Percentiles rank a stretch among this genome's conserved stretches.
Evolutionary conservation across 2,888 invertebrate genomes (phyloP).

Genomic region (Sussaba pulchella): DNA sequence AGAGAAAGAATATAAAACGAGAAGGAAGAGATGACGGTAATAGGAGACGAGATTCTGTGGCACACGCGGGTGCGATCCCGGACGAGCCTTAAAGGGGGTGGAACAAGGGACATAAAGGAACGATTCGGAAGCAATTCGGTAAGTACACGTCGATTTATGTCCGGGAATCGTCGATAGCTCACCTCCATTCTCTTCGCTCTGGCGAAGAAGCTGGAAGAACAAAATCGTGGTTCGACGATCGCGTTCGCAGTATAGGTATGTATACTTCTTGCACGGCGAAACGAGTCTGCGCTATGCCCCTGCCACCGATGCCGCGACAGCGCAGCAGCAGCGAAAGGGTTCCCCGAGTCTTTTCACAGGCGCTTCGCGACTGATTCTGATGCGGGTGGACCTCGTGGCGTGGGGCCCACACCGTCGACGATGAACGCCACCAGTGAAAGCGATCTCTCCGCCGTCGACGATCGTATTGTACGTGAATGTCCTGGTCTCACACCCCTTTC

Average conservation of each 20-base stretch:
- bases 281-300: neutral
- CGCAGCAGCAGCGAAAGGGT: constrained; percentile 17
- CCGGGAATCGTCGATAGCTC: constrained; percentile 80
- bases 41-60: constrained; percentile 47
- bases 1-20: constrained; percentile 19
- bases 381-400: constrained; percentile 43
- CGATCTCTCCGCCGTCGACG: constrained; percentile 59
- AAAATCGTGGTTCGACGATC: constrained; percentile 50
- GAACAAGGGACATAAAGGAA: constrained; percentile 78
- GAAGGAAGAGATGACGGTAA: constrained; percentile 45
- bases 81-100: constrained; percentile 61
- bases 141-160: constrained; percentile 83
- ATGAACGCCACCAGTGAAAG: constrained; percentile 38
- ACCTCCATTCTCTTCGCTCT: constrained; percentile 73
- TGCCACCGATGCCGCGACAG: neutral
- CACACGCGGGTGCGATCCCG: constrained; percentile 33
- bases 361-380: constrained; percentile 16
- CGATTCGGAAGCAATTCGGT: constrained; percentile 83
- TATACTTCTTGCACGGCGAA: neutral
- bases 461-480: constrained; percentile 78
- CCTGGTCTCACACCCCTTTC: constrained; percentile 43
- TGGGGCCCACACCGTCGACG: constrained; percentile 25
- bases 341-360: constrained; percentile 7
- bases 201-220: constrained; percentile 49
- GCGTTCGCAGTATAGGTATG: constrained; percentile 1